Evolutionary conservation across 2,888 invertebrate species (phyloP), one percentile per base, ranked within the genome.

Genomic region (Chirona hameri): DNA sequence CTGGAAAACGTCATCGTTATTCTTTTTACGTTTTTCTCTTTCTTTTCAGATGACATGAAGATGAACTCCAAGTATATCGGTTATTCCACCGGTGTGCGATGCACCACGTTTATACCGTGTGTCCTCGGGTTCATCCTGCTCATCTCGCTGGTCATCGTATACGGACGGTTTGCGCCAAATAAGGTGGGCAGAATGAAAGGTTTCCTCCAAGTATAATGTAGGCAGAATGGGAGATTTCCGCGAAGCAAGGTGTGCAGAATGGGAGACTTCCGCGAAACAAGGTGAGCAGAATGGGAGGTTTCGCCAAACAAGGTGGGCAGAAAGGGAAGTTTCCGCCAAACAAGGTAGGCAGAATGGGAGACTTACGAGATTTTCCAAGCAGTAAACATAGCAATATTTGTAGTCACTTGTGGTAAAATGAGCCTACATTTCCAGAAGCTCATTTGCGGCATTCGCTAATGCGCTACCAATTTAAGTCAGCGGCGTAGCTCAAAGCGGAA

Each of bases 11-110:
- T 39, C 39, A 39, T 39, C 2, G 7, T 39, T 39, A 39, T 39
- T 5, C 7, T 39, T 5, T 39, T 39, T 39, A 7, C 39, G 2
- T 39, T 7, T 7, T 29, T 52, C 79, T 83, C 79, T 15, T 7
- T 24, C 27, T 57, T 84, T 85, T 57, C 86, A 87, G 87, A 86
- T 15, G 90, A 90, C 85, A 87, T 88, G 85, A 86, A 87, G 80
- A 90, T 90, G 89, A 89, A 90, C 86, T 88, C 90, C 0, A 87
- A 88, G 52, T 90, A 87, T 86, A 86, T 89, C 85, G 88, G 87
- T 39, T 88, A 88, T 85, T 86, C 88, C 3, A 83, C 89, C 76
- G 86, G 86, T 5, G 86, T 88, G n/a, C 90, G 90, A 85, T 87
- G 87, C 72, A 87, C 88, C 24, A 89, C 90, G 9, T 89, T 90